A percentile compares a stretch with the other conserved stretches of the same genome.
phyloP scores from a whole-genome alignment of 2,888 invertebrate genomes.

The Andricus quercusramuli region DNA sequence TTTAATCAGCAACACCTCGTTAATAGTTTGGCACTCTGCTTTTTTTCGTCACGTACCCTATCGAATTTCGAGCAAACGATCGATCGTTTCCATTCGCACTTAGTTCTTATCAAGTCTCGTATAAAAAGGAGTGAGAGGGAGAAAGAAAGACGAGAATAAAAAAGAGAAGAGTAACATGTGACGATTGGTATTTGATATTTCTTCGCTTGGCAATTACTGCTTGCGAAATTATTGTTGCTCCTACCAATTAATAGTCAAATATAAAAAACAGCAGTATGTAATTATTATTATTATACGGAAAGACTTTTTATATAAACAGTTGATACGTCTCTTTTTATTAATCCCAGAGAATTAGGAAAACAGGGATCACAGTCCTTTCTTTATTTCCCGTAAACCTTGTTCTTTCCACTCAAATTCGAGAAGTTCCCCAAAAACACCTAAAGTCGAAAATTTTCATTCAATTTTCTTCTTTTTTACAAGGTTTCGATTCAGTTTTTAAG shows the following conservation, averaged over 20 bases:
- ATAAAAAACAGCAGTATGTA: neutral
- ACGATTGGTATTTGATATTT: slow-evolving; percentile 20
- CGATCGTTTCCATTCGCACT: slow-evolving; percentile 27
- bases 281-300: neutral
- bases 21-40: neutral
- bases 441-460: too few relatives aligned
- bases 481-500: too few relatives aligned
- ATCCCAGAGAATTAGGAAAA: too few relatives aligned
- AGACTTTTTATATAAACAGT: neutral
- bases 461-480: too few relatives aligned
- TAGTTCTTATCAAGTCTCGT: slow-evolving; percentile 18
- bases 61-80: slow-evolving; percentile 9
- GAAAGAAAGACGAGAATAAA: neutral
- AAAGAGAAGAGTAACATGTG: slow-evolving; percentile 15
- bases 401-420: too few relatives aligned
- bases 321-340: too few relatives aligned
- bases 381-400: too few relatives aligned
- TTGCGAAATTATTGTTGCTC: neutral
- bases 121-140: neutral
- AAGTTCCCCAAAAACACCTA: too few relatives aligned
- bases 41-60: neutral
- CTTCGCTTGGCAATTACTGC: neutral
- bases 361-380: too few relatives aligned
- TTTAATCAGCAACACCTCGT: neutral
- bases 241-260: neutral